These are phyloP conservation scores for Paracanthobrama guichenoti DNA, from an alignment of 2,113 vertebrate species.

Conservation along the genomic window DNA sequence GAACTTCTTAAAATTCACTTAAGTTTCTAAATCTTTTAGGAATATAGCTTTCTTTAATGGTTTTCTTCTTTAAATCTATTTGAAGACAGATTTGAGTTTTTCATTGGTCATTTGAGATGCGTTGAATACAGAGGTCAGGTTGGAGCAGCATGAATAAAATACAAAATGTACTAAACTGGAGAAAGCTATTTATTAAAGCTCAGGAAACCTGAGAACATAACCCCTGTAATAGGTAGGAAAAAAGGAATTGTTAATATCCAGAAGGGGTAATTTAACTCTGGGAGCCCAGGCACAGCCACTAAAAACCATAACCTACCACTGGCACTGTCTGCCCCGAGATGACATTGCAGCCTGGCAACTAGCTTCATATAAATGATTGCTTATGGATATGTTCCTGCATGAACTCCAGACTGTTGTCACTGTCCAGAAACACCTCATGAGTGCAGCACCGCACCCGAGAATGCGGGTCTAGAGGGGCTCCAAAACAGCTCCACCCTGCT, in stretches of 20 bases:
- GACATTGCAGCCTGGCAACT: slow-evolving; percentile 26
- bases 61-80: slow-evolving; percentile 2
- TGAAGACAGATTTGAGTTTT: slow-evolving; percentile 13
- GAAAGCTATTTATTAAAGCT: slow-evolving; percentile 27
- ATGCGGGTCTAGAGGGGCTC: slow-evolving; percentile 33
- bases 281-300: background rate
- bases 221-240: background rate
- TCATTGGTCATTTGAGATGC: slow-evolving; percentile 16
- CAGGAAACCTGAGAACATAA: slow-evolving; percentile 1
- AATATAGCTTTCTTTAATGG: slow-evolving; percentile 14
- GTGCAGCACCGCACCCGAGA: slow-evolving; percentile 58
- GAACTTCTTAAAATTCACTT: background rate
- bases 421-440: slow-evolving; percentile 73
- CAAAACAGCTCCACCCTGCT: slow-evolving; percentile 31
- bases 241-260: slow-evolving; percentile 4
- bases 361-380: slow-evolving; percentile 19
- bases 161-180: slow-evolving; percentile 13
- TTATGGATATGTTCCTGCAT: slow-evolving; percentile 60
- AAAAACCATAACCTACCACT: slow-evolving; percentile 26
- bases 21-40: background rate
- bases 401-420: slow-evolving; percentile 60
- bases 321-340: slow-evolving; percentile 2
- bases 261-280: slow-evolving; percentile 10
- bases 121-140: slow-evolving; percentile 18
- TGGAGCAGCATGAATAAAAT: slow-evolving; percentile 22